Evolutionary conservation across 2,888 invertebrate genomes (phyloP).

Genomic region (Pocota personata): DNA sequence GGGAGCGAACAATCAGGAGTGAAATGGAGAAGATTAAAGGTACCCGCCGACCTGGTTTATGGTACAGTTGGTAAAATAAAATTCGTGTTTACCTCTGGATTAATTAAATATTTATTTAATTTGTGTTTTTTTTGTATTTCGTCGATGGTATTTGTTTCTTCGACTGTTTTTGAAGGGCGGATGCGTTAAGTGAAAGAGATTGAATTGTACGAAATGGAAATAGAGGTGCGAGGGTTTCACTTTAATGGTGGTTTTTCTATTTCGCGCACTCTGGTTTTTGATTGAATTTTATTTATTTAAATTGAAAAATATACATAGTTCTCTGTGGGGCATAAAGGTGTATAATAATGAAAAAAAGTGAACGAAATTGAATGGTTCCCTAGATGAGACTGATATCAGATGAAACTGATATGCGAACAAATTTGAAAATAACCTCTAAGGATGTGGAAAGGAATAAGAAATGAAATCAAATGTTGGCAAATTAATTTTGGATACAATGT

Average conservation of each 20-base stretch:
- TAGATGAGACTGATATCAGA: background rate
- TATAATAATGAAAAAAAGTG: background rate
- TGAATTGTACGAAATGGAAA: conserved; percentile 62
- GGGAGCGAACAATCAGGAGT: conserved; percentile 22
- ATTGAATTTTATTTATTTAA: conserved; percentile 73
- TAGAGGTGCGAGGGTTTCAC: conserved; percentile 13
- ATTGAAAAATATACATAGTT: conserved; percentile 38
- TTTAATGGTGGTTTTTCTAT: conserved; percentile 52
- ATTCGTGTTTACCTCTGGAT: conserved; percentile 52
- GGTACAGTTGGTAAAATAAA: conserved; percentile 47
- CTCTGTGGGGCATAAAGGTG: background rate
- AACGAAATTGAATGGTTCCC: conserved; percentile 33
- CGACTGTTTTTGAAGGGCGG: background rate
- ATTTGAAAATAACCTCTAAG: background rate
- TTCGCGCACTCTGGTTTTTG: conserved; percentile 36
- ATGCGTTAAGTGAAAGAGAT: conserved; percentile 35
- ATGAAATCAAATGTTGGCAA: background rate
- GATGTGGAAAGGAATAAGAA: background rate
- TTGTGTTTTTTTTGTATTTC: conserved; percentile 27
- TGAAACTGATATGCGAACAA: background rate
- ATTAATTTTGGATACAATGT: background rate
- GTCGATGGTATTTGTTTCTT: background rate
- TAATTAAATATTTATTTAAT: conserved; percentile 74
- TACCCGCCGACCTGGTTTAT: conserved; percentile 63
- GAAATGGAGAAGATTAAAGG: conserved; percentile 57